Base-by-base conservation (phyloP, 2,797 vertebrate genomes). In the Sorex maritimensis region DNA sequence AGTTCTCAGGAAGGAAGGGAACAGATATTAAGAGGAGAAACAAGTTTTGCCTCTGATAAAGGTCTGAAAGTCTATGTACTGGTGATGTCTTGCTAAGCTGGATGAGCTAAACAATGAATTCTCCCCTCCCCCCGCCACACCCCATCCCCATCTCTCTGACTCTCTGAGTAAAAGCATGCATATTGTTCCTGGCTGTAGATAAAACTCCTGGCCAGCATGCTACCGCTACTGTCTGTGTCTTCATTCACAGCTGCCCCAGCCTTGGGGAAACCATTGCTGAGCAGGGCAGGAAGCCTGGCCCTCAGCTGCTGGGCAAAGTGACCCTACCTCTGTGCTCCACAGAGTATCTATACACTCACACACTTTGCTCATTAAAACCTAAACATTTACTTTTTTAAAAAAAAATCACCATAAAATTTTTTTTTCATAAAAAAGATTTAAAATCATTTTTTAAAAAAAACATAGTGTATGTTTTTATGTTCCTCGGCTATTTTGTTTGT, bases 11-110 rank as follows among this genome's bases (percentile, higher is more conserved):
- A 92, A 87, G 65, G 26, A 84, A 91, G 52, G 65, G 21, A 58
- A 46, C 69, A 69, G 46, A 67, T 30, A 21, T 4, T 8, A 23
- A 71, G 23, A 38, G 81, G 61, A 34, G 65, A 8, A 68, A 28
- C 5, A 58, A 92, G 41, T 92, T 88, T 85, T 93, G 30, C 28
- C 44, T 30, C 85, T 67, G 41, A 49, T 44, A 81, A 91, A 86
- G 72, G 44, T 68, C n/a, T 68, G 61, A 87, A 72, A 80, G 91
- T 11, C 28, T 91, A 61, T 41, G 61, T 81, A 3, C 17, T 58
- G 55, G 58, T 74, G 61, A 90, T 71, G 4, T 21, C 74, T 69
- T 90, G 92, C 17, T 34, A n/a, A 88, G 46, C 7, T 69, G 58
- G 61, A 24, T 63, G 55, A 80, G 30, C 44, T 85, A 78, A 92